Base-by-base conservation (phyloP, 2,888 invertebrate species). In the Ophonus ardosiacus region DNA sequence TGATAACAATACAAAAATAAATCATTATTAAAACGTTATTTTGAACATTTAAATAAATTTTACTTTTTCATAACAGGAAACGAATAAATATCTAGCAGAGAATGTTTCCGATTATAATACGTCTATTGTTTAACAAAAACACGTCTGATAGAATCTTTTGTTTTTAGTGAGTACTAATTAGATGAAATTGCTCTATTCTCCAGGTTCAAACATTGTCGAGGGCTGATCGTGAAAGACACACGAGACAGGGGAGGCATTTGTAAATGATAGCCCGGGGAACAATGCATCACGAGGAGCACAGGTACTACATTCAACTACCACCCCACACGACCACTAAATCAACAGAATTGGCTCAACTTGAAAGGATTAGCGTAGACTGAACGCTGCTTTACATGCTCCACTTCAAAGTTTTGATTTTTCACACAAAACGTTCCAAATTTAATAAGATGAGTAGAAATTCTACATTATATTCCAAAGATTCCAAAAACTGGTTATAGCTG, bases 241-340 rank as follows among this genome's bases (percentile, higher is more conserved):
- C 59, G 59, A 59, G 59, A 59, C 17, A 59, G 5, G 59, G 59
- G 59, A 51, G 43, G 63, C 63, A 63, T 68, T 68, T 68, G 68
- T 68, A 68, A 68, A 68, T 68, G 68, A 38, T 68, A 68, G 68
- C 8, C 38, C 13, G 38, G 68, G 68, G 68, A 68, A 68, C 68
- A 68, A 68, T 68, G 68, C 38, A 68, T 68, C 68, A 68, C 68
- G 38, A 31, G n/a, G 68, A 68, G 31, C 68, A 68, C 68, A 68
- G 24, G 63, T 63, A 63, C 63, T 63, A 18, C 18, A n/a, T 13
- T 21, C 24, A 7, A 63, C 21, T 63, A 21, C 63, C 24, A 7
- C 63, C 63, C 18, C 63, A 51, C 63, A 63, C 24, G 13, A 24
- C 63, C 63, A 63, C 7, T 68, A 68, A 68, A 68, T 68, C 68